A percentile compares a stretch with the other conserved stretches of the same genome.
Evolutionary conservation across 2,797 vertebrate species (phyloP).

Genomic region (Phalloptychus januarius): DNA sequence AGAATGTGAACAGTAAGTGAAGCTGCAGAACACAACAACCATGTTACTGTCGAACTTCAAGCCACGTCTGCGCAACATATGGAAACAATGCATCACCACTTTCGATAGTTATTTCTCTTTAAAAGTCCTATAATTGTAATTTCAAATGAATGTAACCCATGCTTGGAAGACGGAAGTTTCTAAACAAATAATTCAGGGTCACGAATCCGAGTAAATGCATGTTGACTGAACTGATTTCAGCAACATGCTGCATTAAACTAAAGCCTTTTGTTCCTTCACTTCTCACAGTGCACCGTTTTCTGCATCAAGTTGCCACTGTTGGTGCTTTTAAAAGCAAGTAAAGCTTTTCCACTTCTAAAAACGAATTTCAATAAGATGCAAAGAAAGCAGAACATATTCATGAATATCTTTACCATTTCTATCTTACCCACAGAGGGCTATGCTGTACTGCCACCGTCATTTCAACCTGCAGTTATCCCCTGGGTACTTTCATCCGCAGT

Average conservation of each 20-base stretch:
- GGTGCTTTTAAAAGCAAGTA: neutral
- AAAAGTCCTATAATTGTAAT: neutral
- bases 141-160: neutral
- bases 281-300: neutral
- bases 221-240: neutral
- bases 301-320: neutral
- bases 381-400: neutral
- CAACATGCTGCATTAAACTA: neutral
- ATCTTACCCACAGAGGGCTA: neutral
- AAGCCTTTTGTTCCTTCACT: neutral
- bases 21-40: neutral
- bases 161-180: neutral
- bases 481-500: slow-evolving; percentile 18
- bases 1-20: neutral
- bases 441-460: neutral
- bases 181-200: neutral
- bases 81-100: neutral
- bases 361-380: neutral
- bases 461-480: slow-evolving; percentile 11
- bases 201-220: neutral
- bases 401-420: neutral
- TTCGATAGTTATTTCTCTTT: neutral
- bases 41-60: neutral
- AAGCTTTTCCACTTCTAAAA: neutral
- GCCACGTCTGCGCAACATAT: neutral